Conservation (phyloP, 2,888 invertebrate genomes). For the Amphipoea lucens region DNA sequence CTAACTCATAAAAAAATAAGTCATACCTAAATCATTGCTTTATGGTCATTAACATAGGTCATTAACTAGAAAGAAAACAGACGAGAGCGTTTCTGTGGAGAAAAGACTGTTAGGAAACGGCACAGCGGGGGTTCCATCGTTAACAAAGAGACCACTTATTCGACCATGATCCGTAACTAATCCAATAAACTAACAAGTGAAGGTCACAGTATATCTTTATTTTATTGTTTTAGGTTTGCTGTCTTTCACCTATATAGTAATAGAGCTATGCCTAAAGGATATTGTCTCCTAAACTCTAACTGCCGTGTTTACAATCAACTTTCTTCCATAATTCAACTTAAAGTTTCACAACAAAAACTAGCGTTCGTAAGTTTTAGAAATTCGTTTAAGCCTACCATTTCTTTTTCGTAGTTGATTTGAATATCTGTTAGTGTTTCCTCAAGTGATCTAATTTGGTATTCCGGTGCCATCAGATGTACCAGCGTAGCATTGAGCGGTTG, state of each 20-base stretch:
- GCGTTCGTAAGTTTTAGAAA: slow-evolving; percentile 20
- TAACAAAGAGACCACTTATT: slow-evolving; percentile 33
- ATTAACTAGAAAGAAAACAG: too few relatives aligned
- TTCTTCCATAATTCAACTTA: slow-evolving; percentile 18
- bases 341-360: neutral
- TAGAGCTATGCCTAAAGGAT: neutral
- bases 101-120: neutral
- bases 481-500: slow-evolving; percentile 72
- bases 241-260: slow-evolving; percentile 8
- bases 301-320: slow-evolving; percentile 33
- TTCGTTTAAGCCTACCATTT: slow-evolving; percentile 24
- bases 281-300: slow-evolving; percentile 12
- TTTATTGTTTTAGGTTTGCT: neutral
- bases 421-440: slow-evolving; percentile 54
- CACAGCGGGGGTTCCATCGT: slow-evolving; percentile 8
- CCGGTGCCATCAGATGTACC: slow-evolving; percentile 66
- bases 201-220: neutral
- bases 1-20: neutral
- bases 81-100: too few relatives aligned
- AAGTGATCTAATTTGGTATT: slow-evolving; percentile 70
- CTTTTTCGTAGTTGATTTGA: slow-evolving; percentile 39
- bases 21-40: too few relatives aligned
- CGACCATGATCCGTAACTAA: slow-evolving; percentile 14
- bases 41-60: too few relatives aligned
- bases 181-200: slow-evolving; percentile 21